phyloP scores from a whole-genome alignment of 2,888 invertebrate genomes.

The Lapara coniferarum region DNA sequence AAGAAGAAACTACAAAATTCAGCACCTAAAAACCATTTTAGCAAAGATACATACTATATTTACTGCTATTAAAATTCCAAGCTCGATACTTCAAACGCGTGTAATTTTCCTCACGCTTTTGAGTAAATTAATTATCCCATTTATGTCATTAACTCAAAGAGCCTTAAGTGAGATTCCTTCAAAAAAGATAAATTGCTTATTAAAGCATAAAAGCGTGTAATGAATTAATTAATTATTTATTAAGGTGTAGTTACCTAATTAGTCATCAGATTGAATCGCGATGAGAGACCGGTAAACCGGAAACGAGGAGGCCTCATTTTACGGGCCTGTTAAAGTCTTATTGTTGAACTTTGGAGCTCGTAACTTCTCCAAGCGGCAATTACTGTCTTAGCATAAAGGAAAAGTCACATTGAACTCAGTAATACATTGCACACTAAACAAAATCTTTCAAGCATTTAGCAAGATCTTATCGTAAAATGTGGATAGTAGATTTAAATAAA shows the following conservation, averaged over 20 bases:
- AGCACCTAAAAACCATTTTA: neutral
- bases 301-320: constrained; percentile 53
- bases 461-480: constrained; percentile 25
- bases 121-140: constrained; percentile 15
- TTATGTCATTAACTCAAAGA: constrained; percentile 27
- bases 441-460: constrained; percentile 25
- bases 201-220: constrained; percentile 47
- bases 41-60: neutral
- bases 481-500: constrained; percentile 19
- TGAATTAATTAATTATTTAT: constrained; percentile 51
- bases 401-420: constrained; percentile 37
- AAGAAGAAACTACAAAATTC: too few relatives aligned
- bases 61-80: neutral
- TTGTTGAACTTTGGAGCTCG: constrained; percentile 61
- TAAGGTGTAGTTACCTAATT: constrained; percentile 54
- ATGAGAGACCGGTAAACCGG: constrained; percentile 48
- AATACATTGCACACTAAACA: constrained; percentile 28
- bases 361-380: constrained; percentile 49
- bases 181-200: constrained; percentile 41
- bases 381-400: constrained; percentile 44
- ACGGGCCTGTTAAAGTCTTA: constrained; percentile 62
- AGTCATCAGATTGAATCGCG: constrained; percentile 54
- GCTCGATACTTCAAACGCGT: neutral
- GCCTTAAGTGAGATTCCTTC: constrained; percentile 30
- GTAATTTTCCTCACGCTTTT: constrained; percentile 4